Evolutionary conservation across 2,888 invertebrate genomes (phyloP).

Genomic region (Meta bourneti): DNA sequence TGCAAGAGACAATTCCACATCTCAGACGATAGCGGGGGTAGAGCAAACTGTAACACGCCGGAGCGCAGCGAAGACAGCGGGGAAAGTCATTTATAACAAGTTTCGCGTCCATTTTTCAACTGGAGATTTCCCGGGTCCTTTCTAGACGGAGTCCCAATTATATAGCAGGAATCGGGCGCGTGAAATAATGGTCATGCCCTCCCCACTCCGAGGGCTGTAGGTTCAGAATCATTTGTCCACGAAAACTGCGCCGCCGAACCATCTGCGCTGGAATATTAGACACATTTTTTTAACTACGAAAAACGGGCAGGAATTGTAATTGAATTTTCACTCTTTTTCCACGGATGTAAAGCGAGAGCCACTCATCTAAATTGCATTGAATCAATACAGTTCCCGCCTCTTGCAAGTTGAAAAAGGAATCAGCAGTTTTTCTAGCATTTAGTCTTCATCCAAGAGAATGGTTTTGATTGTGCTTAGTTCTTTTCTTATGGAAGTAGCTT

Average conservation of each 20-base stretch:
- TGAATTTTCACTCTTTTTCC: conserved; percentile 48
- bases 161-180: conserved; percentile 46
- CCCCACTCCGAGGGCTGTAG: not conserved
- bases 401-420: not conserved
- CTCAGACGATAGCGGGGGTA: not conserved
- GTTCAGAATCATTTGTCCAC: conserved; percentile 42
- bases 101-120: conserved; percentile 33
- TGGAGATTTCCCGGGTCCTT: conserved; percentile 25
- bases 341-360: conserved; percentile 41
- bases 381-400: not conserved
- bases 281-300: conserved; percentile 38
- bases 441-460: not conserved
- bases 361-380: conserved; percentile 50
- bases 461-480: not conserved
- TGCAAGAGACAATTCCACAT: not conserved
- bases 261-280: not conserved
- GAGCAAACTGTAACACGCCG: not conserved
- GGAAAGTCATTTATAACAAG: conserved; percentile 45
- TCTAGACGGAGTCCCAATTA: conserved; percentile 27
- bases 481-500: not conserved
- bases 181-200: conserved; percentile 40
- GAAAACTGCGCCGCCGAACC: not conserved
- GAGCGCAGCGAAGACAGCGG: conserved; percentile 13
- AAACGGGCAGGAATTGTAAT: conserved; percentile 44
- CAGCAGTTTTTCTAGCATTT: not conserved